Conservation (phyloP, 2,888 invertebrate genomes). For the Cryptus armator region DNA sequence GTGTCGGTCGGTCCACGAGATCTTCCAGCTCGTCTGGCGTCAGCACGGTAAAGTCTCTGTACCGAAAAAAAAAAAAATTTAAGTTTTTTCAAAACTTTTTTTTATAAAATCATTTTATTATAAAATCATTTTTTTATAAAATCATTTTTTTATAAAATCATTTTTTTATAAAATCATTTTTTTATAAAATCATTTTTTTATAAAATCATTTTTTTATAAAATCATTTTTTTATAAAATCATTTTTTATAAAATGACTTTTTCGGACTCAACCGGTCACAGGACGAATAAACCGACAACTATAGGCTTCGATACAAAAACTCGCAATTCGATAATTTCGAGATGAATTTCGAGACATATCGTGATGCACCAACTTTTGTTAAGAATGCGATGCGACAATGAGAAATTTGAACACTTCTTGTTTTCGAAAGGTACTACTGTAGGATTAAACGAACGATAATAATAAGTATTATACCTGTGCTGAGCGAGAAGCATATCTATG, state of each 20-base stretch:
- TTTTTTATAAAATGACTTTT: no score
- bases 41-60: conserved; percentile 85
- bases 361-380: neutral
- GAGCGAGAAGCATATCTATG: conserved; percentile 86
- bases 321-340: no score
- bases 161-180: no score
- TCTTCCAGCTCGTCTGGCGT: conserved; percentile 88
- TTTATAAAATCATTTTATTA: neutral
- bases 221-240: no score
- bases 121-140: no score
- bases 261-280: no score
- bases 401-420: neutral
- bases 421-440: neutral
- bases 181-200: no score
- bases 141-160: no score
- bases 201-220: no score
- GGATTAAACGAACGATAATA: neutral
- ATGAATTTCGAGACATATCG: no score
- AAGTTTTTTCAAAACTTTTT: neutral
- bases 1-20: conserved; percentile 86
- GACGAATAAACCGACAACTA: no score
- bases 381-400: neutral
- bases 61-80: neutral
- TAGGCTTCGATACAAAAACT: no score
- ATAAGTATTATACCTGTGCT: conserved; percentile 84